phyloP scores from a whole-genome alignment of 2,888 invertebrate species.

The Drosophila rellima region DNA sequence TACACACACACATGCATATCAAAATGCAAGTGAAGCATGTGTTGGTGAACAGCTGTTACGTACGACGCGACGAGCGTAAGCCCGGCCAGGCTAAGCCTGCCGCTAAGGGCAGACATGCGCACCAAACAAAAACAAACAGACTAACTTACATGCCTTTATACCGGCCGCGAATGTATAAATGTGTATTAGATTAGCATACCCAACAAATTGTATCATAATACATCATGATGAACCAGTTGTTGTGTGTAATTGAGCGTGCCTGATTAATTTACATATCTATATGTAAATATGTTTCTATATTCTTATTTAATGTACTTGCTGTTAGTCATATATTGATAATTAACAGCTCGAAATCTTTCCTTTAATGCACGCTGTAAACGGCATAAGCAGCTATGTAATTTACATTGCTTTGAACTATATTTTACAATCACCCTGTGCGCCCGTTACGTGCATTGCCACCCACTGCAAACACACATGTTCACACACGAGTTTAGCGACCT shows the following conservation, averaged over 20 bases:
- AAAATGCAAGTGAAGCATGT: slow-evolving; percentile 9
- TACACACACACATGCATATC: slow-evolving; percentile 6
- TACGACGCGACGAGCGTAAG: slow-evolving; percentile 28
- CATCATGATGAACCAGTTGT: not conserved
- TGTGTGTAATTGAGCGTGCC: too few species aligned
- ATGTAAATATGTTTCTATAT: not conserved
- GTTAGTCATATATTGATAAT: not conserved
- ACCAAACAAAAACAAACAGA: slow-evolving; percentile 23
- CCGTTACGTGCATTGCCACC: slow-evolving; percentile 38
- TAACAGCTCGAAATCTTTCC: not conserved
- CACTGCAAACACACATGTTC: slow-evolving; percentile 17
- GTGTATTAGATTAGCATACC: not conserved
- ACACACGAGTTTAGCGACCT: slow-evolving; percentile 8
- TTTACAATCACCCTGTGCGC: slow-evolving; percentile 47
- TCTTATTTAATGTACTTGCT: not conserved
- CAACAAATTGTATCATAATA: too few species aligned
- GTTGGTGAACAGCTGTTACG: slow-evolving; percentile 32
- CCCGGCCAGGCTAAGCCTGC: slow-evolving; percentile 31
- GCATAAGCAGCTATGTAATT: slow-evolving; percentile 11
- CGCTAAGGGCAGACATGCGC: slow-evolving; percentile 81
- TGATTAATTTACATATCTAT: not conserved
- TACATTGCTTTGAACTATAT: slow-evolving; percentile 7
- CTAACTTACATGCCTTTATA: slow-evolving; percentile 16
- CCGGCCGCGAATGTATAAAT: slow-evolving; percentile 14
- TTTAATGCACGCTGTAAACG: not conserved